phyloP scores from a whole-genome alignment of 2,797 vertebrate species.

The Lithobates sylvaticus region DNA sequence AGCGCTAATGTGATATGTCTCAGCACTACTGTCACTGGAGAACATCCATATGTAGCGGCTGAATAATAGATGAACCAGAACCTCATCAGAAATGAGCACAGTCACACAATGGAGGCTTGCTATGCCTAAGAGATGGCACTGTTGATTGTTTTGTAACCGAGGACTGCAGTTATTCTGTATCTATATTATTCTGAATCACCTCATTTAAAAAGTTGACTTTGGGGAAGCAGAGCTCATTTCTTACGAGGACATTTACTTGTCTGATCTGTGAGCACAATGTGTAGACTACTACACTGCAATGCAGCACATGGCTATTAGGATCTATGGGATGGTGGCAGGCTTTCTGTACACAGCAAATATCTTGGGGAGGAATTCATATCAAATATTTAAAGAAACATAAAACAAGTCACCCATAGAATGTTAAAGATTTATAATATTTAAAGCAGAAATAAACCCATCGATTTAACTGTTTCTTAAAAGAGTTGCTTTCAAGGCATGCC shows the following conservation, averaged over 20 bases:
- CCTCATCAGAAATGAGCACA: constrained; percentile 53
- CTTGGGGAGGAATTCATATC: neutral
- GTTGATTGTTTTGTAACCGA: constrained; percentile 54
- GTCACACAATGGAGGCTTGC: constrained; percentile 42
- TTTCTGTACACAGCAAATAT: neutral
- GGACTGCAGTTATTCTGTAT: constrained; percentile 44
- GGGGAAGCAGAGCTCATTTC: constrained; percentile 28
- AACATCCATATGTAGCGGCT: constrained; percentile 57
- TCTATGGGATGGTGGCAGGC: neutral
- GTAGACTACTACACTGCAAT: constrained; percentile 36
- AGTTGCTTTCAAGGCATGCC: too few species aligned
- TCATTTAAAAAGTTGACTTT: constrained; percentile 55
- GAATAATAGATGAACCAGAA: constrained; percentile 58
- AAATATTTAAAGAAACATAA: neutral
- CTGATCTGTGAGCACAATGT: constrained; percentile 19
- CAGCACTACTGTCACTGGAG: constrained; percentile 48
- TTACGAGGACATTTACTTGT: constrained; percentile 1
- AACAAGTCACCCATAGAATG: neutral
- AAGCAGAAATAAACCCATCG: too few species aligned
- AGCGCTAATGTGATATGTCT: constrained; percentile 56
- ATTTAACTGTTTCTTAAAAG: too few species aligned
- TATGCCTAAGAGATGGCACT: constrained; percentile 45
- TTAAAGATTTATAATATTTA: neutral
- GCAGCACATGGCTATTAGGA: constrained; percentile 22
- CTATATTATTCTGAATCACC: constrained; percentile 56